These are phyloP conservation scores for Nothoprocta perdicaria DNA, from an alignment of 2,113 vertebrate species.

Conservation along the genomic window DNA sequence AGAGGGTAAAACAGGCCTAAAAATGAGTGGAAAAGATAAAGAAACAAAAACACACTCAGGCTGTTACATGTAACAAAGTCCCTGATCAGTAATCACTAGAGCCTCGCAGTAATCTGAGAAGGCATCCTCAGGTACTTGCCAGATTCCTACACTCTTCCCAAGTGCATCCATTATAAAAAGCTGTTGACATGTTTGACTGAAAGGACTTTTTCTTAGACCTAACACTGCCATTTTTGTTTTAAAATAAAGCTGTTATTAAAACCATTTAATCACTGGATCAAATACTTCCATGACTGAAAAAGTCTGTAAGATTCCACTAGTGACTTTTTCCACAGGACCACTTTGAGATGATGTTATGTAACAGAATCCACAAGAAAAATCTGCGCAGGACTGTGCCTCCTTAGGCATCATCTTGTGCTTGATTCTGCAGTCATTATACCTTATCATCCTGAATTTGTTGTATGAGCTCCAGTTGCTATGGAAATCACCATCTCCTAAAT, in stretches of 20 bases:
- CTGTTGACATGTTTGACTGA: neutral
- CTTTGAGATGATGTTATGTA: neutral
- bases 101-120: neutral
- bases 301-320: neutral
- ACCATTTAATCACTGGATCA: neutral
- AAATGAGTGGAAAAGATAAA: neutral
- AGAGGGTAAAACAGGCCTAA: neutral
- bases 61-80: neutral
- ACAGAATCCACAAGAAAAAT: neutral
- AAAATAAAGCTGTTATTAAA: neutral
- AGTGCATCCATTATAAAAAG: neutral
- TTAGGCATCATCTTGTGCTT: neutral
- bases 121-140: fast-evolving
- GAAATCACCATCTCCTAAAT: constrained; percentile 48
- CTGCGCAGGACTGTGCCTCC: neutral
- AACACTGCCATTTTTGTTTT: neutral
- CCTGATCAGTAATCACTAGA: neutral
- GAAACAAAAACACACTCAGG: neutral
- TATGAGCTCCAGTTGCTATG: constrained; percentile 46
- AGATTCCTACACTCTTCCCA: fast-evolving
- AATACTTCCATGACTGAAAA: neutral
- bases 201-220: neutral
- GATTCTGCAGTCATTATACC: neutral
- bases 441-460: neutral
- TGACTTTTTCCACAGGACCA: neutral